phyloP scores from a whole-genome alignment of 2,797 vertebrate species.

The Pampus argenteus region DNA sequence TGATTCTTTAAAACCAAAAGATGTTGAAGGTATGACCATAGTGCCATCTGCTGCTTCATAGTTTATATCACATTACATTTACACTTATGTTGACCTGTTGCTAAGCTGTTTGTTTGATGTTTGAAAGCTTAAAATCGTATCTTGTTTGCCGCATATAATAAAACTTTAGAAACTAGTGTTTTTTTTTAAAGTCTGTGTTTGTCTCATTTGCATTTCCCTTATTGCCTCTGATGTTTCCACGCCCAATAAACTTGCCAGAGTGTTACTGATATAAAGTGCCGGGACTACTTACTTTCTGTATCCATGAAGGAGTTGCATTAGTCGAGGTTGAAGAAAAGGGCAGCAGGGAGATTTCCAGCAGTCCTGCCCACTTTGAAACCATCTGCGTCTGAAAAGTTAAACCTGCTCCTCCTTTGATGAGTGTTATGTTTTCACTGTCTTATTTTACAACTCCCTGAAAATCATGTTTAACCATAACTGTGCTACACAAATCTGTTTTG shows the following conservation, averaged over 20 bases:
- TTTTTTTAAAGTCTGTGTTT: no score
- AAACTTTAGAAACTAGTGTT: no score
- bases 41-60: constrained; percentile 58
- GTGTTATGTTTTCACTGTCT: background rate
- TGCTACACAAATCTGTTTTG: background rate
- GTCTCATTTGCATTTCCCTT: background rate
- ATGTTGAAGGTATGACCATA: constrained; percentile 35
- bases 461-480: no score
- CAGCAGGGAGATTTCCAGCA: constrained; percentile 42
- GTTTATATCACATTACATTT: constrained; percentile 42
- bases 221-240: constrained; percentile 7
- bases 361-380: constrained; percentile 16
- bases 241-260: background rate
- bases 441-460: background rate
- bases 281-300: constrained; percentile 17
- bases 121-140: no score
- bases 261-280: constrained; percentile 22
- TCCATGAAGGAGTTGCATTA: constrained; percentile 25
- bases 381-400: constrained; percentile 2
- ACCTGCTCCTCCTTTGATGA: background rate
- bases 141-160: background rate
- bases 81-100: background rate
- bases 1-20: constrained; percentile 1
- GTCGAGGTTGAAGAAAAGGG: constrained; percentile 43
- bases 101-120: no score